Evolutionary conservation across 2,888 invertebrate genomes (phyloP).

Genomic region (Dioctria rufipes): DNA sequence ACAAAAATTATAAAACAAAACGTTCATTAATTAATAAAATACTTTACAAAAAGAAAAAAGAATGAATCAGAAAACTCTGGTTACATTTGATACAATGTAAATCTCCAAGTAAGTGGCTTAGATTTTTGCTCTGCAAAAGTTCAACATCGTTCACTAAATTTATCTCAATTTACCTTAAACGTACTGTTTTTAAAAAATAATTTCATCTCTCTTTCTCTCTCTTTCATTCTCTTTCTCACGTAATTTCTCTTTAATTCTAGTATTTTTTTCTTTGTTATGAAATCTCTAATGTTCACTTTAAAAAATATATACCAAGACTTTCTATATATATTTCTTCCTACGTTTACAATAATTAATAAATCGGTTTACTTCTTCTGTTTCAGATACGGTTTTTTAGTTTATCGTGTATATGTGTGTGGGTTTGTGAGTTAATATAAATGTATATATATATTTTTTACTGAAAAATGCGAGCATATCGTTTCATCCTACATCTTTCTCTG

Average conservation of each 20-base stretch:
- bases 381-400: slow-evolving; percentile 17
- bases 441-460: slow-evolving; percentile 5
- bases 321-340: slow-evolving; percentile 31
- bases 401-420: slow-evolving; percentile 2
- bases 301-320: slow-evolving; percentile 49
- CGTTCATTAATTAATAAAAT: background rate
- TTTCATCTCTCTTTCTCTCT: slow-evolving; percentile 32
- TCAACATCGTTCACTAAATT: slow-evolving; percentile 36
- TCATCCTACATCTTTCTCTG: slow-evolving; percentile 1
- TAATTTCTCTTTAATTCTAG: slow-evolving; percentile 13
- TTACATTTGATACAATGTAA: slow-evolving; percentile 45
- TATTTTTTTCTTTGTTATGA: slow-evolving; percentile 9
- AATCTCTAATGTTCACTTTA: slow-evolving; percentile 42
- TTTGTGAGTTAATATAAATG: background rate
- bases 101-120: slow-evolving; percentile 32
- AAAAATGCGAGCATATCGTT: slow-evolving; percentile 17
- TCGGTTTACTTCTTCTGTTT: background rate
- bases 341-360: background rate
- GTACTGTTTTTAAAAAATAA: slow-evolving; percentile 47
- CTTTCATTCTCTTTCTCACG: slow-evolving; percentile 13
- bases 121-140: slow-evolving; percentile 25
- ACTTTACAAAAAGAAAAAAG: slow-evolving; percentile 24
- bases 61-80: too few species aligned
- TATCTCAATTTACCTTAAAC: slow-evolving; percentile 45
- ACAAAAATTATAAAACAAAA: slow-evolving; percentile 16